These are phyloP conservation scores for Heterocephalus glaber DNA, from an alignment of 2,113 vertebrate species.

Conservation along the genomic window DNA sequence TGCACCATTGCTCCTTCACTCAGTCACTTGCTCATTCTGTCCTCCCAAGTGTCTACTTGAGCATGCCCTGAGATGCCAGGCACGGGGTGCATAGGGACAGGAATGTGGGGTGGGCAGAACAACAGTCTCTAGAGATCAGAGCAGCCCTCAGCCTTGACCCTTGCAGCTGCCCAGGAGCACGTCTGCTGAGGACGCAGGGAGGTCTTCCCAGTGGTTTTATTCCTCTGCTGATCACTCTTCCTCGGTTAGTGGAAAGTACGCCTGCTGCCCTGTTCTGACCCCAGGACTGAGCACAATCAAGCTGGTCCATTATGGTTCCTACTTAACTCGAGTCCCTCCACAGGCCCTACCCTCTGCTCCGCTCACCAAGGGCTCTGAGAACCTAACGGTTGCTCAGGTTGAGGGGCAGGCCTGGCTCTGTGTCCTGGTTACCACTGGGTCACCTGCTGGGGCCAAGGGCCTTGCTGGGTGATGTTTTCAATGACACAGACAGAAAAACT, in stretches of 20 bases:
- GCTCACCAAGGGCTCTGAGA: background rate
- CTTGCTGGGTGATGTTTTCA: conserved; percentile 67
- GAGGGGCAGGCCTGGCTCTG: background rate
- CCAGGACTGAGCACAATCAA: accelerated
- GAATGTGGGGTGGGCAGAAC: background rate
- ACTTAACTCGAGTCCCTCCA: background rate
- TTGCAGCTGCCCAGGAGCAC: too few species aligned
- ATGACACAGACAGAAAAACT: conserved; percentile 72
- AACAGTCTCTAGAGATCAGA: background rate
- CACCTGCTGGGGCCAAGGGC: background rate
- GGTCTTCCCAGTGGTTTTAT: background rate
- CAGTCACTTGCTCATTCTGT: background rate
- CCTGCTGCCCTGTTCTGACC: accelerated
- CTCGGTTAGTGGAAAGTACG: accelerated
- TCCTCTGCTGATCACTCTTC: accelerated
- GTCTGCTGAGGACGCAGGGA: too few species aligned
- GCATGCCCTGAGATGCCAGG: background rate
- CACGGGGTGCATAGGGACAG: background rate
- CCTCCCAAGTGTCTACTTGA: background rate
- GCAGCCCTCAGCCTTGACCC: background rate
- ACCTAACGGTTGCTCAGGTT: accelerated
- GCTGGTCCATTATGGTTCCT: background rate
- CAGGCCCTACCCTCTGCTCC: accelerated
- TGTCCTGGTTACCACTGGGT: background rate
- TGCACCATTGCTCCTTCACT: background rate